Evolutionary conservation across 2,113 vertebrate genomes (phyloP), one percentile per base, ranked within the genome.

Genomic region (Uropsilus gracilis): DNA sequence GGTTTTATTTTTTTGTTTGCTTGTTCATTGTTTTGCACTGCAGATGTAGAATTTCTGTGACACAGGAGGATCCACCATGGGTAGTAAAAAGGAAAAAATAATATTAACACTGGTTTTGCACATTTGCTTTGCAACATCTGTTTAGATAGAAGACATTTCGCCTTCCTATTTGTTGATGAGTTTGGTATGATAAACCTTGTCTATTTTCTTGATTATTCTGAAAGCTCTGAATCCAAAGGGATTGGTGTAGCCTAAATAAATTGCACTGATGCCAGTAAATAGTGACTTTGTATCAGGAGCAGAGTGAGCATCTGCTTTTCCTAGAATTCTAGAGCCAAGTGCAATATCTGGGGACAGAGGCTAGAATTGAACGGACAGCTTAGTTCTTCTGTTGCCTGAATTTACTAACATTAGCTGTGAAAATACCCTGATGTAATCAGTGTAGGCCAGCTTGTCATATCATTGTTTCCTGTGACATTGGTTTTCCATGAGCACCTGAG

Each of bases 271-370:
- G 93, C 90, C 97, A 97, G 91, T 94, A 93, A 96, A 89, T 78
- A 89, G 90, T 95, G 95, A 97, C 77, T 95, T 93, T 90, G 66
- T 83, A 90, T 81, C 48, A 89, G 91, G 90, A 80, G 83, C 69
- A 90, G 80, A 94, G 30, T 50, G 93, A 97, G 94, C 96, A 97
- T 93, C 96, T 97, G 95, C 57, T 94, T 96, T 94, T 92, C 83
- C 87, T 90, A 89, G 66, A 90, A 94, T 89, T 85, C 81, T 80
- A 66, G 34, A 94, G 93, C 94, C 95, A 97, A 96, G 66, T 94
- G 50, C 88, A 57, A 81, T 95, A 80, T 94, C 94, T 94, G 55
- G 95, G 78, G 94, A 96, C 28, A 94, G 28, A 5, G 57, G 66
- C 37, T 96, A 77, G 44, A 90, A 86, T 64, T 91, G 82, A 76